These are phyloP conservation scores for Oscheius sp. DNA, from an alignment of 2,888 invertebrate species.

Conservation along the genomic window DNA sequence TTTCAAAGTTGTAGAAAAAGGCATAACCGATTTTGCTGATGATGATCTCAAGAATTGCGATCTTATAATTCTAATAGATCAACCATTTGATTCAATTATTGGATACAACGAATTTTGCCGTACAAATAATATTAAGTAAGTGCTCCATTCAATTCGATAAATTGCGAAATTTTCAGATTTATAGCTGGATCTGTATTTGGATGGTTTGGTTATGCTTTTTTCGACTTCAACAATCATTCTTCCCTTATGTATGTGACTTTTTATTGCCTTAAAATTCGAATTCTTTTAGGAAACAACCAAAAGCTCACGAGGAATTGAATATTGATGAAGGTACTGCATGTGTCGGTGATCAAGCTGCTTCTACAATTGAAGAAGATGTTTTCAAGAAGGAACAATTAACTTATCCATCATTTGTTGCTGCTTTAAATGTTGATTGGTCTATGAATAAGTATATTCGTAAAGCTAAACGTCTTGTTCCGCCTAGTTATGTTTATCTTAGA, in stretches of 20 bases:
- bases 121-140: constrained; percentile 46
- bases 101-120: constrained; percentile 63
- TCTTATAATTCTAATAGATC: constrained; percentile 85
- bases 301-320: neutral
- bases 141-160: neutral
- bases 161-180: constrained; percentile 78
- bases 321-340: neutral
- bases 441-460: constrained; percentile 48
- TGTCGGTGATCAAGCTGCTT: neutral
- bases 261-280: neutral
- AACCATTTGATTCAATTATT: constrained; percentile 78
- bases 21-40: constrained; percentile 74
- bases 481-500: constrained; percentile 51
- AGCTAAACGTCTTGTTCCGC: constrained; percentile 47
- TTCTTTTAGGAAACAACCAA: neutral
- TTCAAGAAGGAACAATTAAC: constrained; percentile 39
- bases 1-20: constrained; percentile 76
- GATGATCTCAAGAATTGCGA: constrained; percentile 83
- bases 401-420: constrained; percentile 55
- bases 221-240: constrained; percentile 84
- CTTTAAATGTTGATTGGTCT: constrained; percentile 58
- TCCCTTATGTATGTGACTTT: constrained; percentile 79
- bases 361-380: constrained; percentile 43
- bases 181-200: constrained; percentile 89
- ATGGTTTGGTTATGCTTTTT: constrained; percentile 89